These are phyloP conservation scores for Chrysogorgia sp. DNA, from an alignment of 92 coral and sea anemone genomes.

Conservation along the genomic window DNA sequence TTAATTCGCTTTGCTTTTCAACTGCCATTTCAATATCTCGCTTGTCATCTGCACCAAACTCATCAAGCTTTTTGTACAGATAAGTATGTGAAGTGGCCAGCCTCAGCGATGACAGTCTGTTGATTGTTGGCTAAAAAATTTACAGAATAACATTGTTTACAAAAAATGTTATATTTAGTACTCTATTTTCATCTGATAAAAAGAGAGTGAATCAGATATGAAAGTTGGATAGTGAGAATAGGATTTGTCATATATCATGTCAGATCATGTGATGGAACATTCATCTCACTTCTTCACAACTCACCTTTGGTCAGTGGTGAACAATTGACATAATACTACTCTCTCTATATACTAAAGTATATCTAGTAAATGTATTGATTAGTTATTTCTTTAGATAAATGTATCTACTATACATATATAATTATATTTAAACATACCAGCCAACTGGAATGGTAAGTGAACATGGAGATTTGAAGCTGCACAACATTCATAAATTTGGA, in stretches of 20 bases:
- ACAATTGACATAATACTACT: no score
- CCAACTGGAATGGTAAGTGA: constrained; percentile 71
- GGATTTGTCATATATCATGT: constrained; percentile 5
- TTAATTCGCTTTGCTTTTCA: constrained; percentile 56
- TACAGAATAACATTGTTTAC: no score
- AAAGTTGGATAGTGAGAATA: background rate
- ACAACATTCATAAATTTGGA: constrained; percentile 66
- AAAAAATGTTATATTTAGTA: no score
- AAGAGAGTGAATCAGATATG: background rate
- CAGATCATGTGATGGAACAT: constrained; percentile 1
- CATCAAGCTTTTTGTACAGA: constrained; percentile 75
- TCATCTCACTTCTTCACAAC: background rate
- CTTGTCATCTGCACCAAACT: constrained; percentile 65
- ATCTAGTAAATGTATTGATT: background rate
- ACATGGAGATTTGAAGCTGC: constrained; percentile 60
- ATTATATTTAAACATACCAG: constrained; percentile 57
- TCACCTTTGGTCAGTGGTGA: no score
- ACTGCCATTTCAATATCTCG: constrained; percentile 62
- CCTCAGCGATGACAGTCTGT: constrained; percentile 58
- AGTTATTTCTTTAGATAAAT: background rate
- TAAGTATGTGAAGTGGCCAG: constrained; percentile 67
- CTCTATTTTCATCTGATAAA: constrained; percentile 8
- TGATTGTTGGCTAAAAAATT: constrained; percentile 58
- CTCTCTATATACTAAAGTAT: background rate
- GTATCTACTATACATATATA: background rate